Evolutionary conservation across 2,113 vertebrate genomes (phyloP).

Genomic region (Chrysemys picta): DNA sequence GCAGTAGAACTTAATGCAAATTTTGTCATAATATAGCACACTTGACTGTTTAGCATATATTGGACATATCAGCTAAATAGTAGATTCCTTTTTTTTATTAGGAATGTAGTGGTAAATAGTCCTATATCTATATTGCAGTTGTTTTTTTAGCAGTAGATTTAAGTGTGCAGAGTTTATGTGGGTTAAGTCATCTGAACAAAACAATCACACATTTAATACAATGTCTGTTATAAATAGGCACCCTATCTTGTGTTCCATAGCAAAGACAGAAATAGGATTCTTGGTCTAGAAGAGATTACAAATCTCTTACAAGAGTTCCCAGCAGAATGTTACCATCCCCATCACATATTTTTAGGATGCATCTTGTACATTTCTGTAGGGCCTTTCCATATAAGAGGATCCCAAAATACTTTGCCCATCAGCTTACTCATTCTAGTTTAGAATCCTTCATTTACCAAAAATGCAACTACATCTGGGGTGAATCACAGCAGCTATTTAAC

Average conservation of each 20-base stretch:
- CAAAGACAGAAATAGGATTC: too few species aligned
- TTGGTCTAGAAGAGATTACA: too few species aligned
- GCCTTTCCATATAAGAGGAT: neutral
- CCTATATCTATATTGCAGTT: neutral
- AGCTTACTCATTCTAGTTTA: constrained; percentile 4
- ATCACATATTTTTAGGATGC: constrained; percentile 31
- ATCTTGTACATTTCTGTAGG: neutral
- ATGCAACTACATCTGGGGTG: neutral
- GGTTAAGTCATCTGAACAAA: neutral
- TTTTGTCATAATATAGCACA: neutral
- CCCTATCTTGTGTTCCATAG: neutral
- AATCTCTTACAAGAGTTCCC: neutral
- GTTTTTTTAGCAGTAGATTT: neutral
- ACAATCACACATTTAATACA: too few species aligned
- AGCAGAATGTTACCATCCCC: too few species aligned
- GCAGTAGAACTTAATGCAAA: neutral
- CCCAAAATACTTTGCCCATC: neutral
- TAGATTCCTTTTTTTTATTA: neutral
- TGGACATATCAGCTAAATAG: neutral
- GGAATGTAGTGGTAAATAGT: neutral
- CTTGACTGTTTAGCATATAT: neutral
- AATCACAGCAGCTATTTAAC: neutral
- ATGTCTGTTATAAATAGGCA: too few species aligned
- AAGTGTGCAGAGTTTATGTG: neutral
- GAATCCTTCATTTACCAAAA: neutral